Percentiles rank a stretch among this genome's conserved stretches.
Evolutionary conservation across 2,797 vertebrate species (phyloP).

Genomic region (Poliocrania exsul): DNA sequence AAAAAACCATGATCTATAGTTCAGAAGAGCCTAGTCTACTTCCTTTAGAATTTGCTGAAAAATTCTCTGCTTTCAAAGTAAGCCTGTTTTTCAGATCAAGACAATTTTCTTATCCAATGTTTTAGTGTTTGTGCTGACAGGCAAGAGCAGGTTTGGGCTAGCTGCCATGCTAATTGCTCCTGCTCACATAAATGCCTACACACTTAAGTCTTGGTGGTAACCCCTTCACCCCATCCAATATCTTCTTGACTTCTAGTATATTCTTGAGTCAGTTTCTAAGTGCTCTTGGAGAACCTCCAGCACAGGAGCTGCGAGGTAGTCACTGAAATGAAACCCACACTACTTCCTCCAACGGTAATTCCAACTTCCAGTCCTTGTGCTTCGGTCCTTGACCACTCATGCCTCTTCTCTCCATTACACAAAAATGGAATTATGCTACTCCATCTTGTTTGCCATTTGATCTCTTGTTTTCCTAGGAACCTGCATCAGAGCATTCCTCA

Average conservation of each 20-base stretch:
- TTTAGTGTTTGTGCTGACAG: neutral
- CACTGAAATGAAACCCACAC: neutral
- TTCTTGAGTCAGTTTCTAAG: neutral
- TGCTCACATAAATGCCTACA: neutral
- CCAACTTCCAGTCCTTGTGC: neutral
- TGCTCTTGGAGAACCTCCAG: neutral
- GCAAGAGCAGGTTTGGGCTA: neutral
- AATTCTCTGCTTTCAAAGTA: neutral
- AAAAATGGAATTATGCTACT: neutral
- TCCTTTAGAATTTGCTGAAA: neutral
- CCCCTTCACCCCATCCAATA: neutral
- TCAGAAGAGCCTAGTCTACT: neutral
- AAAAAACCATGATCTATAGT: neutral
- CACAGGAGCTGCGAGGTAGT: neutral
- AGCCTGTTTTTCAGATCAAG: neutral
- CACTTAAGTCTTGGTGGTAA: neutral
- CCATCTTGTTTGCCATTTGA: neutral
- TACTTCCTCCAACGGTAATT: neutral
- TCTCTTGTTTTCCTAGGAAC: neutral
- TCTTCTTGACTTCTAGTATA: neutral
- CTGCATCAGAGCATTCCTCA: neutral
- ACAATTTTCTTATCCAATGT: neutral
- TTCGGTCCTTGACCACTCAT: neutral
- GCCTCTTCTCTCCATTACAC: neutral
- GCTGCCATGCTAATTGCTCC: neutral